Evolutionary conservation across 2,113 vertebrate species (phyloP).

Genomic region (Cyprinus carpio): DNA sequence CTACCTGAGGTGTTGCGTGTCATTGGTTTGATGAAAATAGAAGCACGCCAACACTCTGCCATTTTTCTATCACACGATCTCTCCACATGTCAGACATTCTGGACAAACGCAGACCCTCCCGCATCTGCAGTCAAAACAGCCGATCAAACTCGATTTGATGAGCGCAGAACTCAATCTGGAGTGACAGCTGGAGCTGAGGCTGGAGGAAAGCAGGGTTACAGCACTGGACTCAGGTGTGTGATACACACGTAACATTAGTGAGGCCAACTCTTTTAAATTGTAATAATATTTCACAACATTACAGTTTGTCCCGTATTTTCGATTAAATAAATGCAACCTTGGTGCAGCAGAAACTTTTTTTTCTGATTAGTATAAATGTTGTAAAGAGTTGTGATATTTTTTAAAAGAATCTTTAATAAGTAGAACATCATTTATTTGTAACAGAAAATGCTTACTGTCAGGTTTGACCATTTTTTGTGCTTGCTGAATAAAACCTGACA

Average conservation of each 20-base stretch:
- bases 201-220: background rate
- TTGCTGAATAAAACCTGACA: too few species aligned
- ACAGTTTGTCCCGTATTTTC: too few species aligned
- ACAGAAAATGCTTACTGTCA: too few species aligned
- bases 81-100: slow-evolving; percentile 14
- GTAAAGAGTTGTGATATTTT: too few species aligned
- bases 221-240: background rate
- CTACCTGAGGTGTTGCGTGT: background rate
- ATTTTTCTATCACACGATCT: slow-evolving; percentile 44
- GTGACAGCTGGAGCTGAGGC: slow-evolving; percentile 29
- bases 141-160: slow-evolving; percentile 31
- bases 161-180: slow-evolving; percentile 1
- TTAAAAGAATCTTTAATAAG: too few species aligned
- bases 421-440: too few species aligned
- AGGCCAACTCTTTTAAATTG: background rate
- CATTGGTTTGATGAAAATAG: background rate
- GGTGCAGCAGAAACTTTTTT: too few species aligned
- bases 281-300: too few species aligned
- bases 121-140: slow-evolving; percentile 44
- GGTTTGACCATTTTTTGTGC: too few species aligned
- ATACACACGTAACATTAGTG: background rate
- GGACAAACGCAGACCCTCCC: slow-evolving; percentile 25
- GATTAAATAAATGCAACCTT: too few species aligned
- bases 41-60: background rate
- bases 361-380: too few species aligned